Evolutionary conservation across 2,888 invertebrate species (phyloP).

Genomic region (Ormia ochracea): DNA sequence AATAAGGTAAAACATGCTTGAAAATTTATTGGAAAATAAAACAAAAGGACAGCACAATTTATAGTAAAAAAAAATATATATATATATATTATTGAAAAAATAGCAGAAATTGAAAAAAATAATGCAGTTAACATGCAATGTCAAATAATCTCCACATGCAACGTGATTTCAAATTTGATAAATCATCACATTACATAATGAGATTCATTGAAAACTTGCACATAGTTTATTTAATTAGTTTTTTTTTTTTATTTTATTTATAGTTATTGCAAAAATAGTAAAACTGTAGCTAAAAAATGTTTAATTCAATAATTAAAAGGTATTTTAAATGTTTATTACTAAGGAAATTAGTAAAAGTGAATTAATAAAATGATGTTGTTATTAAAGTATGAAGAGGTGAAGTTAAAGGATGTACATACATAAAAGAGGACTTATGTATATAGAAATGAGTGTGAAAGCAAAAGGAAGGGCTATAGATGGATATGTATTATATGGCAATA

Average conservation of each 20-base stretch:
- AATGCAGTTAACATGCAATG: slow-evolving; percentile 71
- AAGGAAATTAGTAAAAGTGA: slow-evolving; percentile 1
- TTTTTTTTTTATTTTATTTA: slow-evolving; percentile 4
- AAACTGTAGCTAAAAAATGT: slow-evolving; percentile 47
- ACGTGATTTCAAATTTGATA: slow-evolving; percentile 73
- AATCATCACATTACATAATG: slow-evolving; percentile 88
- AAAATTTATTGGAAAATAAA: slow-evolving; percentile 15
- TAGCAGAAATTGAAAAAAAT: slow-evolving; percentile 45
- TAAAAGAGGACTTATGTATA: too few species aligned
- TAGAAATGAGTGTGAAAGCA: too few species aligned
- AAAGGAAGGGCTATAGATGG: too few species aligned
- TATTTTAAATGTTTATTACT: slow-evolving; percentile 23
- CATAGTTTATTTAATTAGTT: slow-evolving; percentile 49
- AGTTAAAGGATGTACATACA: background rate
- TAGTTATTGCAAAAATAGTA: slow-evolving; percentile 9
- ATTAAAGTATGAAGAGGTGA: background rate
- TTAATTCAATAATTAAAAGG: slow-evolving; percentile 6
- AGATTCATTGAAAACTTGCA: slow-evolving; percentile 89
- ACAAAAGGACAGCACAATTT: slow-evolving; percentile 58
- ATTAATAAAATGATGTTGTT: background rate
- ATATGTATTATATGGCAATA: too few species aligned
- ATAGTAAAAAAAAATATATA: slow-evolving; percentile 4
- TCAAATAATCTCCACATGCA: slow-evolving; percentile 77
- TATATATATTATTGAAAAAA: slow-evolving; percentile 35
- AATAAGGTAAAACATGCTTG: slow-evolving; percentile 43